phyloP scores from a whole-genome alignment of 1,140 invertebrate genomes.

The Zophobas morio region DNA sequence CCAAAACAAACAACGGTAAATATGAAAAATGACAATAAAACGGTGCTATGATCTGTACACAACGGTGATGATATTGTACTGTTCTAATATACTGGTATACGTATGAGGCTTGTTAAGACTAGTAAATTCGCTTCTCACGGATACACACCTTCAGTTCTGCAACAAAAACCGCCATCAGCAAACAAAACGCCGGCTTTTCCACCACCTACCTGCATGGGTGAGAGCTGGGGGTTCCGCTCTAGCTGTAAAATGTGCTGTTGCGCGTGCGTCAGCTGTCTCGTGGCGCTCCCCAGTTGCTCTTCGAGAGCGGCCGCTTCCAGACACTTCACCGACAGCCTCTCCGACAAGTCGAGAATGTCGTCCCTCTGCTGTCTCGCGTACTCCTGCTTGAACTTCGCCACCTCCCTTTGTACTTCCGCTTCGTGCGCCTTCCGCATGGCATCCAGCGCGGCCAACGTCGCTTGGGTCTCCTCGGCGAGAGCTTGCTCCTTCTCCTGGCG shows the following conservation, averaged over 20 bases:
- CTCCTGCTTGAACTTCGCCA: constrained; percentile 89
- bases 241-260: constrained; percentile 85
- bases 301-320: constrained; percentile 90
- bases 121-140: constrained; percentile 62
- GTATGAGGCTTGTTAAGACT: constrained; percentile 66
- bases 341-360: constrained; percentile 89
- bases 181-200: constrained; percentile 31
- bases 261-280: constrained; percentile 84
- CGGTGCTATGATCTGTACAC: constrained; percentile 65
- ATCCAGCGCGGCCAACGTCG: constrained; percentile 86
- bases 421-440: constrained; percentile 95
- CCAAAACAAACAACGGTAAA: constrained; percentile 41
- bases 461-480: constrained; percentile 90
- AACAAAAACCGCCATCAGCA: constrained; percentile 51
- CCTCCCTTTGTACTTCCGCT: constrained; percentile 90
- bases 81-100: constrained; percentile 62
- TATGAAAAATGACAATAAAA: constrained; percentile 47
- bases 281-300: constrained; percentile 83
- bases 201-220: constrained; percentile 70
- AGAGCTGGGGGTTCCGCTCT: constrained; percentile 77
- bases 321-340: constrained; percentile 93
- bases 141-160: constrained; percentile 64
- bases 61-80: constrained; percentile 65
- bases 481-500: constrained; percentile 90
- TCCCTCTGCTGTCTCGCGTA: constrained; percentile 81